Conservation (phyloP, 2,797 vertebrate genomes). For the Sebastes taczanowskii region DNA sequence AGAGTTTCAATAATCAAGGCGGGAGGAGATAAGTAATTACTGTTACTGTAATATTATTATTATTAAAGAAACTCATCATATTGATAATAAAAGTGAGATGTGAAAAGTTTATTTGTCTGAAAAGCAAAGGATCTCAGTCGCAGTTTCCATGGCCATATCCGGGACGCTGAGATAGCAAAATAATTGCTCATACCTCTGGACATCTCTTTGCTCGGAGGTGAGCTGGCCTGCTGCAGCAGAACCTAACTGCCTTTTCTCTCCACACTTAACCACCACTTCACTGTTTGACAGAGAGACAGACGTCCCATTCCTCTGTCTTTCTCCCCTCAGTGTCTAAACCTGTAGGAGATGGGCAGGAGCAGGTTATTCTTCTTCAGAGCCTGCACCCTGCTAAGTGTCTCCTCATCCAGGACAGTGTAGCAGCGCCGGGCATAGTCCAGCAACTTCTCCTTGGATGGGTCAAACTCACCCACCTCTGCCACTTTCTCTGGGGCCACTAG, state of each 20-base stretch:
- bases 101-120: conserved; percentile 9
- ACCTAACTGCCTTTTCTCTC: conserved; percentile 25
- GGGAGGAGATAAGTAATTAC: no score
- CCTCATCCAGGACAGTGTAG: conserved; percentile 89
- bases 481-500: conserved; percentile 92
- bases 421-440: conserved; percentile 93
- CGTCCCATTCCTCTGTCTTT: conserved; percentile 17
- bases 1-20: no score
- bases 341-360: conserved; percentile 92
- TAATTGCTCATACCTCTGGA: neutral
- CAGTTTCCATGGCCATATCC: conserved; percentile 12
- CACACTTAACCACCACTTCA: conserved; percentile 12
- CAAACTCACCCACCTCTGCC: conserved; percentile 91
- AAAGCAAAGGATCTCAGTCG: conserved; percentile 4
- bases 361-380: conserved; percentile 93
- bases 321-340: conserved; percentile 86
- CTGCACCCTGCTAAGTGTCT: conserved; percentile 91
- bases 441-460: conserved; percentile 91
- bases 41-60: no score
- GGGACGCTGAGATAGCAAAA: conserved; percentile 1
- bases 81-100: conserved; percentile 8
- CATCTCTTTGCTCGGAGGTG: neutral
- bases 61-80: neutral
- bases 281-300: conserved; percentile 5
- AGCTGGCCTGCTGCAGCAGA: conserved; percentile 46